Evolutionary conservation across 2,113 vertebrate species (phyloP), one percentile per base, ranked within the genome.

Genomic region (Ranitomeya imitator): DNA sequence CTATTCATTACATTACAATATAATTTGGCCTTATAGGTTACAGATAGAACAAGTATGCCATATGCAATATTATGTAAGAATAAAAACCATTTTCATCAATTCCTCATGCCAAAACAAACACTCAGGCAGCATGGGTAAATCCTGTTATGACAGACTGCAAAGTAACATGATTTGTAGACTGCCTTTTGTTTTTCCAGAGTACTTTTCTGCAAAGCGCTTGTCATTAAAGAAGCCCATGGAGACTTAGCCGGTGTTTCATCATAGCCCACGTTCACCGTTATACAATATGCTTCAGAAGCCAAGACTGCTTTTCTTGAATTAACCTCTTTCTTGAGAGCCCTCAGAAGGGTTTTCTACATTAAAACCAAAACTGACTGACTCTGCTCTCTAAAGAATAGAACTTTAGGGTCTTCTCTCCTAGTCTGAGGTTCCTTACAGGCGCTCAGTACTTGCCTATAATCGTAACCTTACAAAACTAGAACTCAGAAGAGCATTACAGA

Each of bases 141-240:
- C 55, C 18, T 57, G 23, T 74, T 61, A 86, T 86, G 73, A 86
- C 73, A 77, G 74, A 86, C 21, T 79, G 74, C n/a, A 55, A 54
- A 31, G 59, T 60, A 86, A 79, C 57, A 19, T 85, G 55, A 85
- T 77, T 77, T 77, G 85, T 86, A 59, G 69, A 51, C 9, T 31
- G 52, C 73, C 74, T 79, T 86, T 79, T 79, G 2, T 18, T 26
- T 21, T 65, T n/a, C 18, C 37, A 79, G 74, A 23, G 9, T 54
- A 65, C n/a, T 54, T 65, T 77, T 79, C 67, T n/a, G 31, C 18
- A 86, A 86, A 63, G 59, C 57, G 78, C 71, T 85, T 78, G 85
- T 86, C 57, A 79, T 54, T 79, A 45, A 54, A 77, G 74, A 51
- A 86, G 26, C 61, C 52, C n/a, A 74, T 45, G 7, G 71, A 74